phyloP scores from a whole-genome alignment of 2,888 invertebrate species.

The Neoascia interrupta region DNA sequence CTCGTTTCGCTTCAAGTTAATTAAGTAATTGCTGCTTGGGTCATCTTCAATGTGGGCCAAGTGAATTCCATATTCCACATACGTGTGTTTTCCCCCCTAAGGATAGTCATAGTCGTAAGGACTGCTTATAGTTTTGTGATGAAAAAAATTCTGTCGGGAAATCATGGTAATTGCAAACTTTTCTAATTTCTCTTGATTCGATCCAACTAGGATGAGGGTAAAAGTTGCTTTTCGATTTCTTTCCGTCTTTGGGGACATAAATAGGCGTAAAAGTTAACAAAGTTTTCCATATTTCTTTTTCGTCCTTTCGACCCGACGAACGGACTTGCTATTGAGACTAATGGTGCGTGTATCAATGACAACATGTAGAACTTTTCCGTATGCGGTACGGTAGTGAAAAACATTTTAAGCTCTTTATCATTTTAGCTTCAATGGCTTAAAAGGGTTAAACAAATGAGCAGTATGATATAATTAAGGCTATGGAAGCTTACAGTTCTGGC shows the following conservation, averaged over 20 bases:
- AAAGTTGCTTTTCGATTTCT: constrained; percentile 53
- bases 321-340: constrained; percentile 26
- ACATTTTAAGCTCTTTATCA: too few species aligned
- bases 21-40: constrained; percentile 64
- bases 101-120: background rate
- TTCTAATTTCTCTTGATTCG: constrained; percentile 67
- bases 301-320: constrained; percentile 12
- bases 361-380: too few species aligned
- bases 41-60: constrained; percentile 39
- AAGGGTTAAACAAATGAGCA: too few species aligned
- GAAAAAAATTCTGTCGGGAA: background rate
- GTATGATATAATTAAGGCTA: too few species aligned
- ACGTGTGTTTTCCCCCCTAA: background rate
- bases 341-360: constrained; percentile 44
- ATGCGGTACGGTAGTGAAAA: too few species aligned
- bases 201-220: constrained; percentile 57
- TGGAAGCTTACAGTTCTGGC: too few species aligned
- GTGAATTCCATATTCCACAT: constrained; percentile 45
- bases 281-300: constrained; percentile 31
- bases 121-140: constrained; percentile 17
- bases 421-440: too few species aligned
- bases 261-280: constrained; percentile 33
- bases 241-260: constrained; percentile 19
- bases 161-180: constrained; percentile 67
- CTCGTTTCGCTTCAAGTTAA: constrained; percentile 28